Evolutionary conservation across 2,113 vertebrate genomes (phyloP), one percentile per base, ranked within the genome.

Genomic region (Mustelus asterias): DNA sequence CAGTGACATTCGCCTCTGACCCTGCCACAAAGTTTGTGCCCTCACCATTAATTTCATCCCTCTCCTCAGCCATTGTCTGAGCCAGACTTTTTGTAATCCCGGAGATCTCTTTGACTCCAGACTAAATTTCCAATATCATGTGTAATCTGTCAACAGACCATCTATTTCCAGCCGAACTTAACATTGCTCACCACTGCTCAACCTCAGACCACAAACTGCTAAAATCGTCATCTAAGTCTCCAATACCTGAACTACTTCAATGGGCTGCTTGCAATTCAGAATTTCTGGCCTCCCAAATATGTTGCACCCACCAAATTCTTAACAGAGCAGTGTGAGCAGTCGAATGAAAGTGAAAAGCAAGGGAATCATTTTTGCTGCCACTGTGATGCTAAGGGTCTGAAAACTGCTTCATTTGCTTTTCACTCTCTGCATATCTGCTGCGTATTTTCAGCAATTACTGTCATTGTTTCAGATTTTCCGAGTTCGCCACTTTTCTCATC

Each of bases 371-470:
- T 60, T 90, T 33, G 11, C 13, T 37, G 54, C 1, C 89, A n/a
- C 89, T 92, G 4, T 18, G 9, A 0, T 0, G 0, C 58, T n/a
- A 37, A 95, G 14, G 37, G 78, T 76, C n/a, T 0, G 63, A 67
- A 76, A 95, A 48, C 20, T 48, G 29, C 16, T 90, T 80, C 14
- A 37, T 13, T 41, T n/a, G n/a, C 2, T n/a, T 78, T n/a, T 78
- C n/a, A 33, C 69, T 33, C 89, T 63, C 29, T 33, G 5, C 58
- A 92, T 14, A 20, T 65, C 29, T 92, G 58, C 11, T 92, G 29
- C 60, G 18, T 65, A 65, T 92, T 93, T 37, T 33, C 18, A 65
- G 37, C 33, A 93, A 22, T 65, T 93, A 63, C 7, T 33, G 58
- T 22, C 63, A 63, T n/a, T 92, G 33, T 65, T 93, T 93, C 86